phyloP scores from a whole-genome alignment of 2,888 invertebrate species.

The Tenthredo livida region DNA sequence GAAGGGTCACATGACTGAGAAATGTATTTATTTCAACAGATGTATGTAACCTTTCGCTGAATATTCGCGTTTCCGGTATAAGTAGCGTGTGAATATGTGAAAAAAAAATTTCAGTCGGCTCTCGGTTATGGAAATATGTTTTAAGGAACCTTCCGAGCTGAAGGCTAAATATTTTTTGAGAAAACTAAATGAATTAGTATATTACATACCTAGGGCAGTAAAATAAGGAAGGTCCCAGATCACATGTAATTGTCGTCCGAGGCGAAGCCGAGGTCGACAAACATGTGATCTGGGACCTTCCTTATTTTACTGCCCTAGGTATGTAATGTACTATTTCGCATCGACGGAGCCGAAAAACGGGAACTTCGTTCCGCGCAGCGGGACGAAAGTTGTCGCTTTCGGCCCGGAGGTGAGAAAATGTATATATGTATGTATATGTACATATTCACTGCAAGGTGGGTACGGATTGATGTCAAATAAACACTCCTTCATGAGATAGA shows the following conservation, averaged over 20 bases:
- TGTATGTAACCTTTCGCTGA: neutral
- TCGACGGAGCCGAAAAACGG: too few species aligned
- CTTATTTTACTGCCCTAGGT: too few species aligned
- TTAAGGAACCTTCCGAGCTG: neutral
- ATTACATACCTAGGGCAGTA: too few species aligned
- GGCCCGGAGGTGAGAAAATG: too few species aligned
- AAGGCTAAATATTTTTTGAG: neutral
- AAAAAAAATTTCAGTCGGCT: neutral
- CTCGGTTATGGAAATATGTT: neutral
- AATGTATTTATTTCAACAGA: neutral
- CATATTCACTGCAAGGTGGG: neutral
- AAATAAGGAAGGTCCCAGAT: too few species aligned
- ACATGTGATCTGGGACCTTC: too few species aligned
- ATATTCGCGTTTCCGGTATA: neutral
- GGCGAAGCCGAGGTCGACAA: too few species aligned
- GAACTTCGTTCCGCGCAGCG: too few species aligned
- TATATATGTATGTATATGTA: neutral
- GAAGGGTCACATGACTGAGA: neutral
- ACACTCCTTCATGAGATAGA: neutral
- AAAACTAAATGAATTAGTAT: neutral
- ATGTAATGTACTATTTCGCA: too few species aligned
- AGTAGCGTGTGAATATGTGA: neutral
- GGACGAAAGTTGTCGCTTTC: too few species aligned
- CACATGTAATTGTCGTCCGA: too few species aligned
- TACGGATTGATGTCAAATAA: neutral